Percentiles rank a stretch among this genome's conserved stretches.
These are phyloP conservation scores for Ramphastos sulfuratus DNA, from an alignment of 2,113 vertebrate species.

Conservation along the genomic window DNA sequence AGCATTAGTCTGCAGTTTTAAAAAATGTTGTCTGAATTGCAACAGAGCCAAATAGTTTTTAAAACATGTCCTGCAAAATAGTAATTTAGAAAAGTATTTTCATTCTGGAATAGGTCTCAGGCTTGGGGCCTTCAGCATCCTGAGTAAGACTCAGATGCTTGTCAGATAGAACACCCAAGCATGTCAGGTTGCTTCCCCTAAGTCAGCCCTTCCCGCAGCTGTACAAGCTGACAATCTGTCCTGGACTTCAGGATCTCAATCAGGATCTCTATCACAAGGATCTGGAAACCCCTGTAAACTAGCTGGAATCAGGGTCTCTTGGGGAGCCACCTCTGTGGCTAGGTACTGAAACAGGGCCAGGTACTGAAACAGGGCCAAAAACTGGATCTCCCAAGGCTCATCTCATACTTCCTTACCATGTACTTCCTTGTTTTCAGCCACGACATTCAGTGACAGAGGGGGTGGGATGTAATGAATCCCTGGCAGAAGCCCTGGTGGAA, in stretches of 20 bases:
- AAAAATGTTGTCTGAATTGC: not conserved
- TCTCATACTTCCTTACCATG: conserved; percentile 51
- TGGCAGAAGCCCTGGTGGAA: conserved; percentile 69
- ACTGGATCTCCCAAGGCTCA: not conserved
- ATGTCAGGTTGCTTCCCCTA: not conserved
- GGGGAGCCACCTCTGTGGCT: not conserved
- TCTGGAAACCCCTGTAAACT: not conserved
- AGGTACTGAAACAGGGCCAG: not conserved
- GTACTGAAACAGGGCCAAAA: not conserved
- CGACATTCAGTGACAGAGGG: conserved; percentile 38
- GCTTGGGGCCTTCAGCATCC: rapidly evolving
- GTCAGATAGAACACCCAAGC: not conserved
- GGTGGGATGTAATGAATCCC: conserved; percentile 70
- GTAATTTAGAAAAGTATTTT: not conserved
- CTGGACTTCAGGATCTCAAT: not conserved
- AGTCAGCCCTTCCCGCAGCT: not conserved
- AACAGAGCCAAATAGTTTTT: not conserved
- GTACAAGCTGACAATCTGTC: not conserved
- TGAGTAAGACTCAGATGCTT: not conserved
- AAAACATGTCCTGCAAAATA: not conserved
- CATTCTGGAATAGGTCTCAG: not conserved
- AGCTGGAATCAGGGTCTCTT: not conserved
- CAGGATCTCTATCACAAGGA: not conserved
- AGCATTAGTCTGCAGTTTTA: not conserved
- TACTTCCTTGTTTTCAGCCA: conserved; percentile 64